Percentiles rank a stretch among this genome's conserved stretches.
These are phyloP conservation scores for Pholis gunnellus DNA, from an alignment of 2,113 vertebrate genomes.

Conservation along the genomic window DNA sequence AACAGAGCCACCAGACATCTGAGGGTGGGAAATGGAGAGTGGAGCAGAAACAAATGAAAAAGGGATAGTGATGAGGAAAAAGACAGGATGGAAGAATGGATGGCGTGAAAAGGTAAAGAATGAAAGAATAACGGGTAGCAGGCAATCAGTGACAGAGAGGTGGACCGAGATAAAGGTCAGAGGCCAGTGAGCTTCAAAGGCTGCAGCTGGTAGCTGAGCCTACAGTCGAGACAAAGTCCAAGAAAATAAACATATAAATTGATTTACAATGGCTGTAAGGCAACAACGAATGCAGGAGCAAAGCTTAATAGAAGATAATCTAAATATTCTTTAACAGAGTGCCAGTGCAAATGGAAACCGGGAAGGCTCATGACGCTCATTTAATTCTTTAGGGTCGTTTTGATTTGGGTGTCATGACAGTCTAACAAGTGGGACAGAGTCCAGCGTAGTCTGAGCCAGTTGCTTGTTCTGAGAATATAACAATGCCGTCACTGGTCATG, in stretches of 20 bases:
- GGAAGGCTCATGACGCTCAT: not conserved
- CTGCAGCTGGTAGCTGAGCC: slow-evolving; percentile 61
- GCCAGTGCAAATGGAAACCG: not conserved
- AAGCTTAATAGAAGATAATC: slow-evolving; percentile 11
- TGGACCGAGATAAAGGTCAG: slow-evolving; percentile 54
- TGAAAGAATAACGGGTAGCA: slow-evolving; percentile 25
- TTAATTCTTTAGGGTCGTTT: not conserved
- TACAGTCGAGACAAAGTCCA: slow-evolving; percentile 66
- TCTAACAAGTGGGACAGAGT: too few relatives aligned
- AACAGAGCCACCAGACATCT: slow-evolving; percentile 80
- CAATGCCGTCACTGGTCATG: not conserved
- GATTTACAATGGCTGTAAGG: slow-evolving; percentile 53
- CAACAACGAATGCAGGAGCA: slow-evolving; percentile 9
- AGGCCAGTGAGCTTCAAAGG: slow-evolving; percentile 65
- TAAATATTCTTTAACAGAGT: slow-evolving; percentile 1
- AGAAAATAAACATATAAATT: slow-evolving; percentile 63
- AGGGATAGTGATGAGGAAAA: not conserved
- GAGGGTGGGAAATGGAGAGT: slow-evolving; percentile 30
- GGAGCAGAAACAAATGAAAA: slow-evolving; percentile 19
- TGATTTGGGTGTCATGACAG: not conserved
- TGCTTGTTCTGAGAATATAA: not conserved
- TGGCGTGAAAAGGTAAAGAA: slow-evolving; percentile 18
- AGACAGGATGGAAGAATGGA: slow-evolving; percentile 8
- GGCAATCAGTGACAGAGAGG: slow-evolving; percentile 34
- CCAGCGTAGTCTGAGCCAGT: not conserved